Conservation (phyloP, 2,113 vertebrate species). For the Trogon melanurus region DNA sequence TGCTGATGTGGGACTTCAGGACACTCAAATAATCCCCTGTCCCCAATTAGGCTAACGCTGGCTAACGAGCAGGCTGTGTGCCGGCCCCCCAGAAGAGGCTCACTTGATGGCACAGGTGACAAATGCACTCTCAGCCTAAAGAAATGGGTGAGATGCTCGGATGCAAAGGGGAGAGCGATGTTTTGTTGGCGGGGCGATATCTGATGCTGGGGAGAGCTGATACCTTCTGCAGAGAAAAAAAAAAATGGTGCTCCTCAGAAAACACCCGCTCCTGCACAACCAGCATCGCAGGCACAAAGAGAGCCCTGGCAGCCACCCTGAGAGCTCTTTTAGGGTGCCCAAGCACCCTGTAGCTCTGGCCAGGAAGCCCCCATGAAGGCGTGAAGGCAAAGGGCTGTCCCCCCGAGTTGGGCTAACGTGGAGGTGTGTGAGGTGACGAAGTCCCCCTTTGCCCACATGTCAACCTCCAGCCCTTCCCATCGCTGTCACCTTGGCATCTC, state of each 20-base stretch:
- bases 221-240: slow-evolving; percentile 36
- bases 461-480: background rate
- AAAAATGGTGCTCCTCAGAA: background rate
- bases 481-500: background rate
- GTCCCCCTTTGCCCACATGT: background rate
- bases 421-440: background rate
- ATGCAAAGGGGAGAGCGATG: background rate
- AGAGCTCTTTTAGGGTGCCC: background rate
- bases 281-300: background rate
- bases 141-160: background rate
- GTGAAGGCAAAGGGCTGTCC: background rate
- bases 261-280: background rate
- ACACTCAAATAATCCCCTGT: background rate
- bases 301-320: background rate
- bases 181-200: slow-evolving; percentile 5
- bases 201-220: slow-evolving; percentile 39
- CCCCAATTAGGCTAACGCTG: background rate
- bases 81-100: background rate
- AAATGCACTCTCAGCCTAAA: background rate
- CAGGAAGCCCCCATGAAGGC: background rate
- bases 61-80: background rate
- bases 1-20: background rate
- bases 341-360: accelerated
- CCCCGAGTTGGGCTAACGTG: accelerated
- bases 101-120: background rate